Evolutionary conservation across 2,113 vertebrate species (phyloP), one percentile per base, ranked within the genome.

Genomic region (Bufo bufo): DNA sequence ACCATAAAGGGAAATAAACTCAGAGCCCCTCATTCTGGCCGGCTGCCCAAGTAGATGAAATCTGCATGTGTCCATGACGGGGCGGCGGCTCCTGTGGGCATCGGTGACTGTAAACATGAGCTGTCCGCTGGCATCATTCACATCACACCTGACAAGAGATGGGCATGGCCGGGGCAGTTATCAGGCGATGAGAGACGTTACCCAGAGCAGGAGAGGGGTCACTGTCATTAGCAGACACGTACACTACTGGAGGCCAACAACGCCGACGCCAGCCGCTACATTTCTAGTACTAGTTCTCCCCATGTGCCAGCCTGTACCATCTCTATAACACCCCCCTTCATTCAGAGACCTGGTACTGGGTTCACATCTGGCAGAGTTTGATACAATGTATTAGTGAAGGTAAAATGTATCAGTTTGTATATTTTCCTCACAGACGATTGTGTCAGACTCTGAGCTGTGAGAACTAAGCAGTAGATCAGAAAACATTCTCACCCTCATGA

Each of bases 111-210:
- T 50, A 43, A 71, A 16, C 43, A 6, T 14, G 11, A 71, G 69
- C 45, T 16, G 6, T 4, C 14, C 17, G 45, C 47, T 75, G 72
- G 47, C 49, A 50, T 78, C 50, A 23, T 54, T 78, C 77, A 78
- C 52, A 23, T 56, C 9, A 78, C 77, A 78, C 77, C 77, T 78
- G 77, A 78, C 52, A 78, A 78, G 77, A 20, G 49, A 4, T 4
- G 47, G 47, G 43, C 72, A 65, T 14, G 3, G 4, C 4, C 33
- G 4, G 23, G 2, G 0, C 49, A 52, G 49, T 20, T n/a, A 52
- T 11, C 75, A 78, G 50, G 52, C 20, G 52, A n/a, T 56, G n/a
- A 54, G 52, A 78, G 52, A 78, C 17, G 11, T 78, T 78, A 78
- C 77, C 50, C 56, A 78, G 77, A 78, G 19, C 45, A 3, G 17